Conservation (phyloP, 2,888 invertebrate species). For the Phrixothrix hirtus region DNA sequence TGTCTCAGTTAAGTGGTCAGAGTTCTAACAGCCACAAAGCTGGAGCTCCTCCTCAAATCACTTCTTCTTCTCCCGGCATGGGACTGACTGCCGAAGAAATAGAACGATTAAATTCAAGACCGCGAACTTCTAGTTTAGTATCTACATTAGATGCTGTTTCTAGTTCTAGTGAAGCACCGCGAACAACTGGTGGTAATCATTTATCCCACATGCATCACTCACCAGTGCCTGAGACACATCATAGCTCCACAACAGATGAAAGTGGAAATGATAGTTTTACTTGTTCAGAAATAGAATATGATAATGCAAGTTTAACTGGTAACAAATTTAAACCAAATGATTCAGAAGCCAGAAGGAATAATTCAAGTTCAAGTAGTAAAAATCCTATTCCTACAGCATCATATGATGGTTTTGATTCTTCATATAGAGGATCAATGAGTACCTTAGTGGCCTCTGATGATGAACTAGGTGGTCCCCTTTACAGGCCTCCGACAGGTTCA, state of each 20-base stretch:
- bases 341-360: conserved; percentile 47
- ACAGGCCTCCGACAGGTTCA: conserved; percentile 78
- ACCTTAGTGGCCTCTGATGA: conserved; percentile 94
- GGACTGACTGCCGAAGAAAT: conserved; percentile 93
- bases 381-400: conserved; percentile 76
- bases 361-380: conserved; percentile 54
- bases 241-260: conserved; percentile 86
- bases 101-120: conserved; percentile 84
- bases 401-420: conserved; percentile 91
- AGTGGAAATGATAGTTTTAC: conserved; percentile 97
- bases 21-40: conserved; percentile 80
- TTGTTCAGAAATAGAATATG: conserved; percentile 97
- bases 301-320: conserved; percentile 82
- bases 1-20: conserved; percentile 88
- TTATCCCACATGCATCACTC: conserved; percentile 74
- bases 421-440: conserved; percentile 90
- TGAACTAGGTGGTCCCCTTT: conserved; percentile 78
- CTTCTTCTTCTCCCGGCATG: conserved; percentile 71
- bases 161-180: conserved; percentile 80
- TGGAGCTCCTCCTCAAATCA: conserved; percentile 68
- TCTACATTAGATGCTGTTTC: conserved; percentile 94
- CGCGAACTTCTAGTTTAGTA: conserved; percentile 86
- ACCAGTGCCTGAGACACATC: conserved; percentile 71
- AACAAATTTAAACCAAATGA: conserved; percentile 66
- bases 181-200: conserved; percentile 69